A percentile compares a stretch with the other conserved stretches of the same genome.
phyloP scores from a whole-genome alignment of 2,888 invertebrate species.

The Salpingus planirostris region DNA sequence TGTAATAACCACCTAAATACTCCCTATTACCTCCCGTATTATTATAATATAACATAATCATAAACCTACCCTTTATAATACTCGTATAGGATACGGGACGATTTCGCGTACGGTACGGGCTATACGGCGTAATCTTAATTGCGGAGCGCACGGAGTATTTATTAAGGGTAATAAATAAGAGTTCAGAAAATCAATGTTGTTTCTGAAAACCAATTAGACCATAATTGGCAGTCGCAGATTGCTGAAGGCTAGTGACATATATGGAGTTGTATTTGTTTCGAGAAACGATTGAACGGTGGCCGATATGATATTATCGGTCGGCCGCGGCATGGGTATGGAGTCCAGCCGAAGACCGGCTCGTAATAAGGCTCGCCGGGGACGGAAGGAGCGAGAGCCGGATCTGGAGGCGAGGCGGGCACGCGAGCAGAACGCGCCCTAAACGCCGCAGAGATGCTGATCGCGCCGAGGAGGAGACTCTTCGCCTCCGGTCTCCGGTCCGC shows the following conservation, averaged over 20 bases:
- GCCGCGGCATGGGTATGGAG: too few species aligned
- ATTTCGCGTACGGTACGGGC: too few species aligned
- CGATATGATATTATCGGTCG: slow-evolving; percentile 38
- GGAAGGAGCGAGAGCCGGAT: slow-evolving; percentile 5
- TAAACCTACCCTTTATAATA: too few species aligned
- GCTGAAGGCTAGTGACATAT: slow-evolving; percentile 42
- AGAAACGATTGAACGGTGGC: slow-evolving; percentile 39
- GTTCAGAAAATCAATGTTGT: slow-evolving; percentile 41
- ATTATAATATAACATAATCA: too few species aligned
- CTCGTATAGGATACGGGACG: too few species aligned
- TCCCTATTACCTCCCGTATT: too few species aligned
- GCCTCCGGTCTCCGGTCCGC: too few species aligned
- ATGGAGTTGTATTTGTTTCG: slow-evolving; percentile 43
- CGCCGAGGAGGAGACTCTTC: slow-evolving; percentile 21
- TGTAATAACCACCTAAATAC: too few species aligned
- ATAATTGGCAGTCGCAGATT: slow-evolving; percentile 42
- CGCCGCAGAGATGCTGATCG: slow-evolving; percentile 17
- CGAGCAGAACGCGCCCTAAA: slow-evolving; percentile 21
- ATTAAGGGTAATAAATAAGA: slow-evolving; percentile 37
- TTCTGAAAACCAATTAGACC: slow-evolving; percentile 45
- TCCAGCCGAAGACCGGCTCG: slow-evolving; percentile 23
- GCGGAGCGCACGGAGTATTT: too few species aligned
- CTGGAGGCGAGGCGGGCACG: slow-evolving; percentile 16
- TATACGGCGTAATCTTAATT: too few species aligned
- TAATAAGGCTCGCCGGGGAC: slow-evolving; percentile 9